Conservation (phyloP, 2,113 vertebrate species). For the Salvelinus namaycush region DNA sequence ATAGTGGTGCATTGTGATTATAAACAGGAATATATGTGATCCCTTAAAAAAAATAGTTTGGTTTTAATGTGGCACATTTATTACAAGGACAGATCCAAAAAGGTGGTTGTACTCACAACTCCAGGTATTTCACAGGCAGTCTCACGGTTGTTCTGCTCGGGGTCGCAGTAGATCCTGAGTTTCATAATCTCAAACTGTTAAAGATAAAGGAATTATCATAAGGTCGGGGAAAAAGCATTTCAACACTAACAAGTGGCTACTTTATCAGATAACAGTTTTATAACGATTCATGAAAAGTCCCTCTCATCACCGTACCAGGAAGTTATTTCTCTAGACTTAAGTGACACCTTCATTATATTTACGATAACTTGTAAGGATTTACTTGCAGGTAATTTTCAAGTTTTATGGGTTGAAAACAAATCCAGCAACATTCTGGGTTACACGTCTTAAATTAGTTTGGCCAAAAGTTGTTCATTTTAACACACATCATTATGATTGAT, state of each 20-base stretch:
- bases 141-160: constrained; percentile 92
- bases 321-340: not conserved
- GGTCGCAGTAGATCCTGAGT: constrained; percentile 95
- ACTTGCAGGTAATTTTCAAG: too few relatives aligned
- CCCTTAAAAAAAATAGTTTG: not conserved
- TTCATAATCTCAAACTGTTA: constrained; percentile 95
- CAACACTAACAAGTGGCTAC: too few relatives aligned
- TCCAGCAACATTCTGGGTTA: constrained; percentile 4
- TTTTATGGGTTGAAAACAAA: too few relatives aligned
- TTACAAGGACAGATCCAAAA: not conserved
- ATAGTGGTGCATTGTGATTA: not conserved
- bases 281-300: too few relatives aligned
- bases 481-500: constrained; percentile 44
- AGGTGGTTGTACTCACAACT: constrained; percentile 82
- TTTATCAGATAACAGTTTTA: too few relatives aligned
- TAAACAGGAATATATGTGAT: not conserved
- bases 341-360: too few relatives aligned
- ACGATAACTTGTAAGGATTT: too few relatives aligned
- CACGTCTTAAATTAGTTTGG: not conserved
- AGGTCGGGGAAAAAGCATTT: too few relatives aligned
- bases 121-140: constrained; percentile 94
- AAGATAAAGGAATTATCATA: constrained; percentile 12
- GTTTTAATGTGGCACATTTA: not conserved
- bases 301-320: not conserved
- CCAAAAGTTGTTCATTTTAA: not conserved